Base-by-base conservation (phyloP, 2,888 invertebrate genomes). In the Macrosiphum euphorbiae region DNA sequence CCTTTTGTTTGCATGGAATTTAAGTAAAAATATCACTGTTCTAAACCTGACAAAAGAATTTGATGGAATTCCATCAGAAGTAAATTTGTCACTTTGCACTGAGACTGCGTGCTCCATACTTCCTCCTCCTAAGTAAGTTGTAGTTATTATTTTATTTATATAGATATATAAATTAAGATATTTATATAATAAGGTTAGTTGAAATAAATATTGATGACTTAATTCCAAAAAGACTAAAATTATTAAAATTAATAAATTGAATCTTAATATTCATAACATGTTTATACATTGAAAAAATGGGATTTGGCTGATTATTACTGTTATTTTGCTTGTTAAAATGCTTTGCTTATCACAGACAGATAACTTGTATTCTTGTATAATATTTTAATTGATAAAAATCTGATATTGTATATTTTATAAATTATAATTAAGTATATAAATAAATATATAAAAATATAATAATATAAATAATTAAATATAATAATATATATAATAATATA, bases 1-100 rank as follows among this genome's bases (percentile, higher is more conserved):
- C n/a, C 47, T 90, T 41, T 35, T 94, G 7, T 94, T 94, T 94
- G 90, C 61, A 28, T 94, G 93, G 93, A 94, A 94, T 50, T 61
- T 94, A 61, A 90, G 85, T 86, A 41, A 94, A 94, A 94, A 94
- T 86, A n/a, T 50, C 24, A 94, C 93, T 28, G 58, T 61, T 35
- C 16, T 94, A 26, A 90, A 85, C 4, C 41, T 94, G 11, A 47
- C 11, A 47, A 61, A 4, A 50, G 50, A 58, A 86, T 94, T 94
- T 41, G 90, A 94, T 44, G 93, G n/a, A 50, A 55, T 90, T 90
- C 90, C 93, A 11, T 26, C 47, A 28, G 86, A 94, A 90, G 86
- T 67, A 90, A 85, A 86, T 85, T 52, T 94, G 35, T 78, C 89
- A 58, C 93, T 94, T 41, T 94, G 93, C n/a, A 94, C 93, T 35